Evolutionary conservation across 2,888 invertebrate genomes (phyloP), one percentile per base, ranked within the genome.

Genomic region (Tuta absoluta): DNA sequence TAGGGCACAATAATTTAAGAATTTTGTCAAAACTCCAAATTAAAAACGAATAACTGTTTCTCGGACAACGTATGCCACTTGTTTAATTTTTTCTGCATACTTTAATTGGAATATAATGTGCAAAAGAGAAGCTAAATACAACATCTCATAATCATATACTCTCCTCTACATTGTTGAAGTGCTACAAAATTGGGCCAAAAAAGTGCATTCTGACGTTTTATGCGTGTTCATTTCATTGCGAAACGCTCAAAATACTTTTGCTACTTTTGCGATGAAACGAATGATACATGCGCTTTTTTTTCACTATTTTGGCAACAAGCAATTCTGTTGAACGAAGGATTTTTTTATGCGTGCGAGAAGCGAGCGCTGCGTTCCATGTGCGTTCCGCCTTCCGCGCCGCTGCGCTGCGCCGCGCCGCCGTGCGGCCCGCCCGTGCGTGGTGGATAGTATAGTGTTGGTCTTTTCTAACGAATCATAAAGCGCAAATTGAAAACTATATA

Each of bases 41-140:
- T 56, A 56, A 56, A n/a, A 56, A 24, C 17, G 33, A 56, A 33
- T 56, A 56, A 56, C 56, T 56, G 56, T 56, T 56, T 33, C 33
- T 56, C 17, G 56, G 56, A 28, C 56, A 56, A 56, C 56, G 33
- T 33, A 56, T 17, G 33, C 51, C 23, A 53, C 24, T 12, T 24
- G n/a, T 57, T 24, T 28, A 33, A 0, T 57, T 57, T 57, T 33
- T 57, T 57, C 3, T 12, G 24, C 33, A 33, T 57, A 8, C 17
- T 33, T 57, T 37, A 12, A 2, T 19, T 4, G 14, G 24, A 57
- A 33, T 17, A 57, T 33, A 5, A 28, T 57, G 57, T 23, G 14
- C 49, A 49, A 49, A 49, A 49, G 49, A 49, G 49, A 45, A 45
- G 45, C 45, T 7, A 45, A 45, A 45, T 45, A 41, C 3, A 17